Percentiles rank a stretch among this genome's conserved stretches.
Evolutionary conservation across 2,888 invertebrate species (phyloP).

Genomic region (Trichogramma dendrolimi): DNA sequence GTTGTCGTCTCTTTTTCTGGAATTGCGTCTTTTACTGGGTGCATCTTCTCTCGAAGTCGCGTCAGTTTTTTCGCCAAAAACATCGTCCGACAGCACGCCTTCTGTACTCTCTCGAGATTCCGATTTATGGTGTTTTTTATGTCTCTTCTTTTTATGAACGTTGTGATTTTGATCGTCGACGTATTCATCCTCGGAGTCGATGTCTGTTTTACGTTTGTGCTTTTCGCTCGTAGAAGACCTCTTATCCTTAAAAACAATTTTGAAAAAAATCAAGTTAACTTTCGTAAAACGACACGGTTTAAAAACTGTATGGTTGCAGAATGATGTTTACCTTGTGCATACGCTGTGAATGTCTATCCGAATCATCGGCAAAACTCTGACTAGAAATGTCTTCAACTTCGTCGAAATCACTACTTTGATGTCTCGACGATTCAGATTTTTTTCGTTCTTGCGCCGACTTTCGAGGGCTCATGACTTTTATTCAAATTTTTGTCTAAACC

Average conservation of each 20-base stretch:
- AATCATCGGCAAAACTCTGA: conserved; percentile 21
- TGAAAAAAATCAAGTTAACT: not conserved
- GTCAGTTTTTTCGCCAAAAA: conserved; percentile 20
- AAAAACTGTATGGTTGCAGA: not conserved
- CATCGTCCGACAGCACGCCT: conserved; percentile 19
- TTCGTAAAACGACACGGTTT: not conserved
- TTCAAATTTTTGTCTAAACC: too few species aligned
- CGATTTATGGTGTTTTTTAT: conserved; percentile 16
- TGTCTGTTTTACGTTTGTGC: conserved; percentile 13
- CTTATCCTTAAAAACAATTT: too few species aligned
- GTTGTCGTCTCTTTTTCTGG: conserved; percentile 19
- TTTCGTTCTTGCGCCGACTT: conserved; percentile 11
- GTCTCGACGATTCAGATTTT: conserved; percentile 3
- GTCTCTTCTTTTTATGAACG: conserved; percentile 11
- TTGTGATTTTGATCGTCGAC: conserved; percentile 13
- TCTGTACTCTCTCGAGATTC: conserved; percentile 19
- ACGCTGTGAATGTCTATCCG: conserved; percentile 17
- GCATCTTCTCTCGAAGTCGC: conserved; percentile 14
- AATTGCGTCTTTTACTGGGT: conserved; percentile 13
- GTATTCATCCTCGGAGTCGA: conserved; percentile 24
- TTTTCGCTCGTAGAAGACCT: conserved; percentile 5
- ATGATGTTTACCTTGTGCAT: conserved; percentile 9
- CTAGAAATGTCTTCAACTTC: conserved; percentile 18
- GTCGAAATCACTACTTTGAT: conserved; percentile 8
- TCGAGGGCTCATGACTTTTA: conserved; percentile 16